Evolutionary conservation across 2,888 invertebrate genomes (phyloP), one percentile per base, ranked within the genome.

Genomic region (Zaprionus lineosus): DNA sequence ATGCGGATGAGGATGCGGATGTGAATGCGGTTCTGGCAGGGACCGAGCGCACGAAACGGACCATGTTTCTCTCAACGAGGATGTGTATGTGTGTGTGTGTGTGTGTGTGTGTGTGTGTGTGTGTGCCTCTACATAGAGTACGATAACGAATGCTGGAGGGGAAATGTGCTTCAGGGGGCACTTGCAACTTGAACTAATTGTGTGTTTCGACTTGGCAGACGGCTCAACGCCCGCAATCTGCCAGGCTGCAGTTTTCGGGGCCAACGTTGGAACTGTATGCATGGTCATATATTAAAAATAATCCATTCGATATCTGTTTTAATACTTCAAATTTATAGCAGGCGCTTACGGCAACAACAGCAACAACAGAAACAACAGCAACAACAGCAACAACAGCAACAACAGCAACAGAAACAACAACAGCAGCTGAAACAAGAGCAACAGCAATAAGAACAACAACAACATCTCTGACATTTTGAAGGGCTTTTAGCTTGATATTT

Each of bases 251-350:
- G 53, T 74, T 78, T 68, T 70, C 39, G 41, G 50, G 28, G 47
- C 34, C 48, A 59, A 3, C 9, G 14, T 14, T 16, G 43, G 12
- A 33, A 36, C 16, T 19, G n/a, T 46, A 15, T 31, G 21, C 57
- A 63, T 58, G 78, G 79, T 71, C 75, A 82, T 78, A 78, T 78
- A 78, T 78, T 78, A 73, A 78, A 75, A 82, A 78, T 78, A 78
- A 78, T 78, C 79, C 78, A 78, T 82, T 82, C 83, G 76, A 78
- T 82, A 78, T 75, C 71, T 78, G 75, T 82, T 78, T 78, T 78
- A 78, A 82, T 78, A 78, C 83, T 76, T 79, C 64, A 83, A 78
- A 78, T 78, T 78, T 78, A 78, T 78, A 73, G 73, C 82, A 78
- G 59, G 21, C 60, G 73, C 70, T 70, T 61, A 58, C 61, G 63